These are phyloP conservation scores for Nasonia giraulti DNA, from an alignment of 1,140 invertebrate genomes.

Conservation along the genomic window DNA sequence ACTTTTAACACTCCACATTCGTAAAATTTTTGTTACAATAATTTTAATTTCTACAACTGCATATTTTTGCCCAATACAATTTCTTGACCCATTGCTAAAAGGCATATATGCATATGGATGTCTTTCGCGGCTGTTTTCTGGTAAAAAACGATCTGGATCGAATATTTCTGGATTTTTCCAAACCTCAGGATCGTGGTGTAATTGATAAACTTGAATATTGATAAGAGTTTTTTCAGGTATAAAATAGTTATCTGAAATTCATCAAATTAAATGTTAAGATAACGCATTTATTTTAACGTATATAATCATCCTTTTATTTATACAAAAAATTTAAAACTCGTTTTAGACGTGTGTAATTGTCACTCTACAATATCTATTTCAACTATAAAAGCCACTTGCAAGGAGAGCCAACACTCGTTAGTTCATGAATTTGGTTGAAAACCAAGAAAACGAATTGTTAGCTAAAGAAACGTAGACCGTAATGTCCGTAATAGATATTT, in stretches of 20 bases:
- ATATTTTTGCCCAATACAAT: constrained; percentile 78
- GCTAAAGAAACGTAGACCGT: too few species aligned
- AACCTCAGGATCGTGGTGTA: constrained; percentile 77
- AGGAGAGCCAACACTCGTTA: too few species aligned
- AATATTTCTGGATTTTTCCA: constrained; percentile 79
- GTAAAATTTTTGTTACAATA: constrained; percentile 73
- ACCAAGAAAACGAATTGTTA: too few species aligned
- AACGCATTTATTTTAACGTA: too few species aligned
- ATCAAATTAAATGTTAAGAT: neutral
- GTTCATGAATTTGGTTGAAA: too few species aligned
- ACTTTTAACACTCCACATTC: constrained; percentile 75
- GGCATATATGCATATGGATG: constrained; percentile 75
- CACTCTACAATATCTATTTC: too few species aligned
- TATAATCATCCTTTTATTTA: neutral
- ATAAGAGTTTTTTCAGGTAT: constrained; percentile 70
- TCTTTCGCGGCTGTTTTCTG: constrained; percentile 68
- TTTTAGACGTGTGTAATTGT: too few species aligned
- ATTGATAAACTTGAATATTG: constrained; percentile 71
- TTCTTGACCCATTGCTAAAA: constrained; percentile 78
- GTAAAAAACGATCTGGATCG: constrained; percentile 80
- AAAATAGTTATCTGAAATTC: constrained; percentile 53
- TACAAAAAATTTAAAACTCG: too few species aligned
- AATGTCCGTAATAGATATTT: too few species aligned
- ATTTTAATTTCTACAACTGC: constrained; percentile 77
- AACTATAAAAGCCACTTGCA: too few species aligned